A percentile compares a stretch with the other conserved stretches of the same genome.
Conservation (phyloP, 2,113 vertebrate species). For the Tonatia bakeri region DNA sequence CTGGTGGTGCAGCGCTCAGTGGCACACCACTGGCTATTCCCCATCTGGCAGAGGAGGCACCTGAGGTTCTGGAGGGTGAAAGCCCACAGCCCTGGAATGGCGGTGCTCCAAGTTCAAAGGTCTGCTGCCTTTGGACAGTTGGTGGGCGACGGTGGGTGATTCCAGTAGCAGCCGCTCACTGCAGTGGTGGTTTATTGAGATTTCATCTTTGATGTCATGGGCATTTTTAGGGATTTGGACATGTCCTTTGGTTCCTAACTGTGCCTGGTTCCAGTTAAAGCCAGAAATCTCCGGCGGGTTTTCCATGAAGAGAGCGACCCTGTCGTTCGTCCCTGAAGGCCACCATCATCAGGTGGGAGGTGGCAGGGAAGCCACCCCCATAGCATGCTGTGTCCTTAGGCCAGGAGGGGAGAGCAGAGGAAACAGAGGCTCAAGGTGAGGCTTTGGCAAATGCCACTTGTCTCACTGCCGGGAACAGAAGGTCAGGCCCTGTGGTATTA, state of each 20-base stretch:
- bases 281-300: neutral
- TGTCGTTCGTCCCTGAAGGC: neutral
- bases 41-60: neutral
- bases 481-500: conserved; percentile 3
- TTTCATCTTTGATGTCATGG: neutral
- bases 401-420: neutral
- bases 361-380: neutral
- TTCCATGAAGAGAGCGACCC: neutral
- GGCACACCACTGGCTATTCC: neutral
- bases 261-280: neutral
- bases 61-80: neutral
- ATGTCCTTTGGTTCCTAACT: neutral
- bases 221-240: neutral
- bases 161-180: no score
- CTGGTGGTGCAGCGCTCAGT: neutral
- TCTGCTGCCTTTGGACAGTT: neutral
- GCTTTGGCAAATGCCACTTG: neutral
- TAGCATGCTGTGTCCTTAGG: neutral
- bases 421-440: neutral
- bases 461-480: neutral
- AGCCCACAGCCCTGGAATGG: neutral
- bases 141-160: rapidly evolving
- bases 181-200: rapidly evolving
- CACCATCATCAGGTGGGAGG: neutral
- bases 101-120: no score